Conservation (phyloP, 1,140 invertebrate genomes). For the Drosophila oshimai region DNA sequence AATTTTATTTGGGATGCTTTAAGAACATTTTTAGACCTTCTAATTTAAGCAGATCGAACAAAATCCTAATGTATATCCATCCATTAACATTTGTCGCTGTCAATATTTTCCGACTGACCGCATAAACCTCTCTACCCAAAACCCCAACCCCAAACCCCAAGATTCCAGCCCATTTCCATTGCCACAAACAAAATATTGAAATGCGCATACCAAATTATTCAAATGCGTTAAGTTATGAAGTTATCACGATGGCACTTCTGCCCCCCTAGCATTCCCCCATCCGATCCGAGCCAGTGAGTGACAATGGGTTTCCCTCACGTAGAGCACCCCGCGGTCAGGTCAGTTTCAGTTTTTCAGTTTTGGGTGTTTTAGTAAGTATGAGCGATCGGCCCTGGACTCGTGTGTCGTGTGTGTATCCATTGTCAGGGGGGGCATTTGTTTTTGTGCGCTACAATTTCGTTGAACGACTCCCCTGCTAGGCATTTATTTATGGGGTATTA, state of each 20-base stretch:
- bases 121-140: slow-evolving; percentile 4
- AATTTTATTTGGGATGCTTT: too few relatives aligned
- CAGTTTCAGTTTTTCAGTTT: slow-evolving; percentile 6
- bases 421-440: slow-evolving; percentile 60
- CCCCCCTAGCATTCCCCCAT: slow-evolving; percentile 18
- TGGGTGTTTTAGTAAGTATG: neutral
- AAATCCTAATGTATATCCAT: slow-evolving; percentile 24
- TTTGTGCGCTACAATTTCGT: slow-evolving; percentile 72
- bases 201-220: slow-evolving; percentile 80
- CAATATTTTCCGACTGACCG: slow-evolving; percentile 58
- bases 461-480: slow-evolving; percentile 44
- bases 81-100: slow-evolving; percentile 68
- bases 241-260: slow-evolving; percentile 76
- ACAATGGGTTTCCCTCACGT: slow-evolving; percentile 68
- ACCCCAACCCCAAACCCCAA: neutral
- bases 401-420: slow-evolving; percentile 40
- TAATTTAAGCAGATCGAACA: neutral
- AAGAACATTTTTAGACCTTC: neutral
- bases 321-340: slow-evolving; percentile 17
- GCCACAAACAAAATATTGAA: slow-evolving; percentile 65
- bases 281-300: slow-evolving; percentile 31
- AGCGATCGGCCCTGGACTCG: slow-evolving; percentile 18
- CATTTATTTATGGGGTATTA: slow-evolving; percentile 74
- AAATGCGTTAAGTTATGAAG: slow-evolving; percentile 78
- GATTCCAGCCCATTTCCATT: slow-evolving; percentile 38